phyloP scores from a whole-genome alignment of 2,888 invertebrate species.

The Clusia tigrina region DNA sequence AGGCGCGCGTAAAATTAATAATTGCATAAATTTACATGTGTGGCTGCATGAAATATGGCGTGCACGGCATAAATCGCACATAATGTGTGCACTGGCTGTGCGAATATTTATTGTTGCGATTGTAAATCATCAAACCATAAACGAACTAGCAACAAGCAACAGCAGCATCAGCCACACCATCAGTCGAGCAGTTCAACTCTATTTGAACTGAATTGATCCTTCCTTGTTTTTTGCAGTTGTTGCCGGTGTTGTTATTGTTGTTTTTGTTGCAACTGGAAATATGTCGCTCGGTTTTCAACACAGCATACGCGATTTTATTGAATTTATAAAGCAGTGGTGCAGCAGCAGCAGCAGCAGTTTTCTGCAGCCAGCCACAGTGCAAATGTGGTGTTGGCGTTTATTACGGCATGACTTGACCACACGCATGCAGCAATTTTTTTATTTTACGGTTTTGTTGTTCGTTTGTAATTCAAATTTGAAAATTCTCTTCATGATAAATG shows the following conservation, averaged over 20 bases:
- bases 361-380: neutral
- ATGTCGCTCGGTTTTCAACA: slow-evolving; percentile 7
- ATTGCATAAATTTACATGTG: slow-evolving; percentile 65
- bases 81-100: slow-evolving; percentile 62
- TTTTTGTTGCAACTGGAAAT: slow-evolving; percentile 24
- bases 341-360: slow-evolving; percentile 12
- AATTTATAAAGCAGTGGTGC: slow-evolving; percentile 30
- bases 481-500: slow-evolving; percentile 46
- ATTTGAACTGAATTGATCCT: slow-evolving; percentile 24
- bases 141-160: slow-evolving; percentile 51
- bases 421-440: slow-evolving; percentile 15
- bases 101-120: slow-evolving; percentile 61
- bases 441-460: neutral
- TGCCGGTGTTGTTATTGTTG: neutral
- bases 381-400: slow-evolving; percentile 10
- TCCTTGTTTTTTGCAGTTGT: slow-evolving; percentile 16
- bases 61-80: slow-evolving; percentile 60
- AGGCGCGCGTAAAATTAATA: slow-evolving; percentile 62
- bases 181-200: slow-evolving; percentile 32
- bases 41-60: slow-evolving; percentile 61
- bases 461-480: slow-evolving; percentile 36
- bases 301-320: slow-evolving; percentile 31
- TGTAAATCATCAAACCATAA: slow-evolving; percentile 64
- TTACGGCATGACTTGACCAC: slow-evolving; percentile 12
- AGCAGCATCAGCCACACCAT: slow-evolving; percentile 26